A percentile compares a stretch with the other conserved stretches of the same genome.
Evolutionary conservation across 2,797 vertebrate genomes (phyloP).

Genomic region (Melanotaenia parkinsoni): DNA sequence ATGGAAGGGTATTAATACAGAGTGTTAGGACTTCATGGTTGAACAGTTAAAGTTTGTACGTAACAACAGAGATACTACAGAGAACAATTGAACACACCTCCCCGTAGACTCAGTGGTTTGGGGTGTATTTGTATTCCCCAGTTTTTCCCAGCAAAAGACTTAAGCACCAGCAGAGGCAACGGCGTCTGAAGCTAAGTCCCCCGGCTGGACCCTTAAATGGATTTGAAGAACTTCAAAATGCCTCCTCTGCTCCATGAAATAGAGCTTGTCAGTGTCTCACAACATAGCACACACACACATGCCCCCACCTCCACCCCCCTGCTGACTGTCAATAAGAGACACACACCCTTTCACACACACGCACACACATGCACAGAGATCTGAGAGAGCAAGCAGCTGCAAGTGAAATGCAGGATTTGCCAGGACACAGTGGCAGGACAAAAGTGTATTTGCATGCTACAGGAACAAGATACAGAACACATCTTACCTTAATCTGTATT

Average conservation of each 20-base stretch:
- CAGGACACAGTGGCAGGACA: conserved; percentile 53
- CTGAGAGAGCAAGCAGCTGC: conserved; percentile 44
- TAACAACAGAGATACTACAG: conserved; percentile 11
- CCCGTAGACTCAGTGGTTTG: not conserved
- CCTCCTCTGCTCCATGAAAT: conserved; percentile 80
- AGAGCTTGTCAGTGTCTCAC: conserved; percentile 76
- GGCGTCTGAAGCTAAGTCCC: conserved; percentile 66
- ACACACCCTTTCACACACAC: conserved; percentile 20
- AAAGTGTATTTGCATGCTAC: conserved; percentile 18
- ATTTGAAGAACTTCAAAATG: conserved; percentile 81
- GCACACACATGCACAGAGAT: conserved; percentile 22
- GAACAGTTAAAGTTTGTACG: conserved; percentile 2
- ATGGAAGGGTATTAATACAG: not conserved
- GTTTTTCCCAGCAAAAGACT: conserved; percentile 55
- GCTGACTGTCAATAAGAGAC: conserved; percentile 66
- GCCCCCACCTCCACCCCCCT: conserved; percentile 41
- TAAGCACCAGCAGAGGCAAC: conserved; percentile 51
- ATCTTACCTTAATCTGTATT: not conserved
- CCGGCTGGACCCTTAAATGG: conserved; percentile 71
- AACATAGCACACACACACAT: conserved; percentile 42
- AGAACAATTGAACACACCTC: conserved; percentile 12
- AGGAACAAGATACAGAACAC: not conserved
- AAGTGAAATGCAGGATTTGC: conserved; percentile 61
- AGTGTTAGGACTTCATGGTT: conserved; percentile 19
- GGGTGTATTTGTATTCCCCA: conserved; percentile 1